A percentile compares a stretch with the other conserved stretches of the same genome.
Evolutionary conservation across 2,888 invertebrate species (phyloP).

Genomic region (Drosophila infuscata): DNA sequence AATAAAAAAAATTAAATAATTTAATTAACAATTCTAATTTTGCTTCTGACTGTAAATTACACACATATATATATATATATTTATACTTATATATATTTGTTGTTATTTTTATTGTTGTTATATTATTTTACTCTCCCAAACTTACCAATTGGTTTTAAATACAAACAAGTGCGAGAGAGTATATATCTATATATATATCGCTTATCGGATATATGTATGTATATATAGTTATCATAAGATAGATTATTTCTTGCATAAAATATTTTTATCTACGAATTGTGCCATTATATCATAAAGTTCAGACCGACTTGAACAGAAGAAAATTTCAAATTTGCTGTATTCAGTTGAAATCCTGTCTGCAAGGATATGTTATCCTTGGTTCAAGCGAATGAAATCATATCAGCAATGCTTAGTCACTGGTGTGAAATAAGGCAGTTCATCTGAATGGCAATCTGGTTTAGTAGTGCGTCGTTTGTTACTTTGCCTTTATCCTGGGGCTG

Average conservation of each 20-base stretch:
- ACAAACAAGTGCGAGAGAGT: not conserved
- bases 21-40: not conserved
- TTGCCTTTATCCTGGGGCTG: not conserved
- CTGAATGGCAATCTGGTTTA: slow-evolving; percentile 22
- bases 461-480: slow-evolving; percentile 18
- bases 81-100: not conserved
- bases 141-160: not conserved
- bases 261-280: not conserved
- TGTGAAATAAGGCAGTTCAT: not conserved
- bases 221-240: not conserved
- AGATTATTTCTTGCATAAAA: not conserved
- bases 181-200: not conserved
- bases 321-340: too few relatives aligned
- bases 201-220: not conserved
- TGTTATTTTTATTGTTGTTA: not conserved
- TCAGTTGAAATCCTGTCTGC: not conserved
- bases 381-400: not conserved
- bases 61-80: not conserved
- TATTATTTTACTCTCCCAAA: too few relatives aligned
- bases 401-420: not conserved
- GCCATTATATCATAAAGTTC: too few relatives aligned
- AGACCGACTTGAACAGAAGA: not conserved
- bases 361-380: not conserved
- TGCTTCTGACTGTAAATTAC: not conserved
- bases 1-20: not conserved